phyloP scores from a whole-genome alignment of 2,113 vertebrate genomes.

The Misgurnus anguillicaudatus region DNA sequence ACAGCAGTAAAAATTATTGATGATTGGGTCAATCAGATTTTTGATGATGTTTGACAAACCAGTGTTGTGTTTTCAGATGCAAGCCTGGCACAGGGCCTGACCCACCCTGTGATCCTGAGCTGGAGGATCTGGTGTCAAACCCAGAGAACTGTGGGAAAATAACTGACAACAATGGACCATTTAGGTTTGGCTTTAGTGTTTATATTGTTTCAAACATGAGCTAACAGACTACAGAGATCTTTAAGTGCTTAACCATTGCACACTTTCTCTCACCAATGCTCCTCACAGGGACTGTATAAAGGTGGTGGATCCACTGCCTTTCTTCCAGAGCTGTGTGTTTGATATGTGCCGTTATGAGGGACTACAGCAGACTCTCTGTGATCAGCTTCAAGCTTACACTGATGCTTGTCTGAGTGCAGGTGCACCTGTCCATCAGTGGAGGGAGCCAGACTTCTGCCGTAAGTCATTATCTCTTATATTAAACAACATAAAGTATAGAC shows the following conservation, averaged over 20 bases:
- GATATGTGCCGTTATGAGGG: constrained; percentile 81
- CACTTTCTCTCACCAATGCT: background rate
- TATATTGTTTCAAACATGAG: too few species aligned
- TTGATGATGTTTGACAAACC: background rate
- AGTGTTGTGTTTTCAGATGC: constrained; percentile 66
- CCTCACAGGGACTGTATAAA: constrained; percentile 71
- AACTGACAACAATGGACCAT: constrained; percentile 49
- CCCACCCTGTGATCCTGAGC: constrained; percentile 67
- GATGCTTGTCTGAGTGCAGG: constrained; percentile 75
- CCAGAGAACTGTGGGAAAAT: constrained; percentile 76
- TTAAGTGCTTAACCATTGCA: background rate
- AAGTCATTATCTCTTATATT: too few species aligned
- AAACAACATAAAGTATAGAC: background rate
- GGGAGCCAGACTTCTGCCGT: too few species aligned
- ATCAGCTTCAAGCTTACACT: constrained; percentile 79
- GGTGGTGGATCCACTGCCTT: constrained; percentile 69
- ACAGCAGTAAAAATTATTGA: background rate
- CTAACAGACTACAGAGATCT: too few species aligned
- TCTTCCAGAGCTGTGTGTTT: constrained; percentile 76
- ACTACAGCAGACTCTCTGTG: constrained; percentile 70
- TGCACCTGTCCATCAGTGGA: constrained; percentile 47
- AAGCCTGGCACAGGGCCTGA: constrained; percentile 56
- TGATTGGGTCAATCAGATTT: background rate
- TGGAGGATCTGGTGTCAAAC: constrained; percentile 68
- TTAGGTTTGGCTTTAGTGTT: too few species aligned